Evolutionary conservation across 2,113 vertebrate genomes (phyloP).

Genomic region (Mohoua ochrocephala): DNA sequence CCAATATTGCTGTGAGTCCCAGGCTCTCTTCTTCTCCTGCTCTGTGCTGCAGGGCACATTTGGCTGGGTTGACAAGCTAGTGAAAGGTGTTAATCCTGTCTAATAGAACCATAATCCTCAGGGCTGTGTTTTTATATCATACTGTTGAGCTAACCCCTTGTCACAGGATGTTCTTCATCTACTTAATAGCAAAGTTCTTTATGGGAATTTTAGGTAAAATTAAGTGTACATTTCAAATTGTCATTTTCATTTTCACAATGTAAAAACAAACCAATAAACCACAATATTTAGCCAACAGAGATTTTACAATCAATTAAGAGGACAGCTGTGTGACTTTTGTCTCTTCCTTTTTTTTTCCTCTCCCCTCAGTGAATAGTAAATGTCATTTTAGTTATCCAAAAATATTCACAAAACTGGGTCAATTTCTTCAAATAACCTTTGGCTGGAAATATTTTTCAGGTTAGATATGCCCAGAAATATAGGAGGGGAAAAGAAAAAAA

Average conservation of each 20-base stretch:
- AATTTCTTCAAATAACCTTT: constrained; percentile 34
- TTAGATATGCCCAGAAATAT: not conserved
- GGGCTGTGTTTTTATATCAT: constrained; percentile 16
- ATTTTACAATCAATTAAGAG: not conserved
- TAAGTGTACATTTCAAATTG: not conserved
- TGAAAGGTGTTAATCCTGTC: constrained; percentile 58
- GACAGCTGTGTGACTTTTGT: not conserved
- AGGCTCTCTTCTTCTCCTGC: not conserved
- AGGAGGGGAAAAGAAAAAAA: not conserved
- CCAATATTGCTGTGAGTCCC: not conserved
- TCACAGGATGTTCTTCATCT: constrained; percentile 42
- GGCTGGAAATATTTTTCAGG: constrained; percentile 10
- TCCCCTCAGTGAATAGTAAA: not conserved
- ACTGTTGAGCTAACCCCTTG: constrained; percentile 26
- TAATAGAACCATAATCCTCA: constrained; percentile 45
- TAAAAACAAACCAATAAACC: not conserved
- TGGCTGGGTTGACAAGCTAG: constrained; percentile 46
- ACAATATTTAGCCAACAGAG: not conserved
- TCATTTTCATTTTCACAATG: not conserved
- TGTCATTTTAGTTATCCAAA: constrained; percentile 20
- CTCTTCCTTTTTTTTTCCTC: too few species aligned
- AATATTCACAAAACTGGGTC: constrained; percentile 29
- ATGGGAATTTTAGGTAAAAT: constrained; percentile 28
- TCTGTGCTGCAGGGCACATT: constrained; percentile 45
- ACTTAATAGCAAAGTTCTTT: constrained; percentile 38